Evolutionary conservation across 2,888 invertebrate species (phyloP).

Genomic region (Oligia strigilis): DNA sequence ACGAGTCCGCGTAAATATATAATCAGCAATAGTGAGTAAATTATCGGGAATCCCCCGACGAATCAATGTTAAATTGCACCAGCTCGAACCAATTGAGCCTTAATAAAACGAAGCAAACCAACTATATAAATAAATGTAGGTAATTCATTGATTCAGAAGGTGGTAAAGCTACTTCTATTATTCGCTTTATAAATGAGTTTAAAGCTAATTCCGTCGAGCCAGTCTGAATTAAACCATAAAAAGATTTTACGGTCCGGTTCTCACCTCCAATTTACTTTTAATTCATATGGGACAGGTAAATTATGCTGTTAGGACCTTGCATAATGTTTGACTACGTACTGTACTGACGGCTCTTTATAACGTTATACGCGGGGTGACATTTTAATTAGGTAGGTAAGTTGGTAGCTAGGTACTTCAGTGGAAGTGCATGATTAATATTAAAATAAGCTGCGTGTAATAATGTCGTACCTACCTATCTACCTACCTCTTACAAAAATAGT

Average conservation of each 20-base stretch:
- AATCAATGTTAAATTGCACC: slow-evolving; percentile 65
- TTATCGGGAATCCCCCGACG: slow-evolving; percentile 48
- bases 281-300: slow-evolving; percentile 73
- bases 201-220: slow-evolving; percentile 70
- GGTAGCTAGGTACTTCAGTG: slow-evolving; percentile 13
- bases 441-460: slow-evolving; percentile 24
- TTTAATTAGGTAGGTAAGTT: slow-evolving; percentile 49
- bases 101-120: slow-evolving; percentile 61
- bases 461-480: neutral
- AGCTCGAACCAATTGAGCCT: slow-evolving; percentile 63
- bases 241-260: slow-evolving; percentile 75
- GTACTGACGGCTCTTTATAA: slow-evolving; percentile 61
- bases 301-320: slow-evolving; percentile 68
- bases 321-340: slow-evolving; percentile 71
- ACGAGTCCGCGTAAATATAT: slow-evolving; percentile 42
- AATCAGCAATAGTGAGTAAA: slow-evolving; percentile 50
- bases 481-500: neutral
- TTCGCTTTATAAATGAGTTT: slow-evolving; percentile 57
- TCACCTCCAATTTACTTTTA: slow-evolving; percentile 73
- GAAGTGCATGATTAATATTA: slow-evolving; percentile 52
- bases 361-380: slow-evolving; percentile 60
- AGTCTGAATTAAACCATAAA: slow-evolving; percentile 70
- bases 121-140: slow-evolving; percentile 57
- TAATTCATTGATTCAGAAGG: slow-evolving; percentile 67
- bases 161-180: slow-evolving; percentile 52